A percentile compares a stretch with the other conserved stretches of the same genome.
phyloP scores from a whole-genome alignment of 2,113 vertebrate genomes.

The Triplophysa tibetana region DNA sequence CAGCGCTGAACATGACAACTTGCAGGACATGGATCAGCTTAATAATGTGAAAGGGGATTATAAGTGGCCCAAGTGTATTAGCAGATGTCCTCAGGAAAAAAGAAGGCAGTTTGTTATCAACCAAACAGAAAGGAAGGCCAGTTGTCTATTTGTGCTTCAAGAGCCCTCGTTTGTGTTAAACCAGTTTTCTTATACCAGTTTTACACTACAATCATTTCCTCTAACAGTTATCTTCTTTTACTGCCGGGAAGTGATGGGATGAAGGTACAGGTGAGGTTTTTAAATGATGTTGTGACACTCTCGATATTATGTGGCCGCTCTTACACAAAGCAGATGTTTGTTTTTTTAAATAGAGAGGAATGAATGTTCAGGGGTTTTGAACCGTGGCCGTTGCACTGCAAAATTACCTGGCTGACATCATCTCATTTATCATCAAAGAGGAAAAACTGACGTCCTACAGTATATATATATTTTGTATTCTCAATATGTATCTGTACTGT shows the following conservation, averaged over 20 bases:
- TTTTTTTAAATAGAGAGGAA: constrained; percentile 34
- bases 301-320: constrained; percentile 43
- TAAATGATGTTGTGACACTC: constrained; percentile 19
- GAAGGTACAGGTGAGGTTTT: constrained; percentile 12
- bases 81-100: constrained; percentile 67
- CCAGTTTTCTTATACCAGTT: constrained; percentile 40
- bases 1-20: constrained; percentile 68
- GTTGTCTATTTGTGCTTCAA: constrained; percentile 53
- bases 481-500: no score
- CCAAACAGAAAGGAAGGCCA: constrained; percentile 60
- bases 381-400: constrained; percentile 45
- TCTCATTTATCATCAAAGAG: constrained; percentile 51
- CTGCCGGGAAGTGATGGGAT: constrained; percentile 17
- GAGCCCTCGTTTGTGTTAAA: constrained; percentile 42
- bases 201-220: constrained; percentile 38
- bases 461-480: no score
- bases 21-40: constrained; percentile 69
- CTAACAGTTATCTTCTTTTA: constrained; percentile 17
- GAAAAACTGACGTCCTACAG: neutral
- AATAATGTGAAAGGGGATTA: constrained; percentile 76
- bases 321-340: constrained; percentile 22
- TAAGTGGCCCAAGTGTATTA: constrained; percentile 61
- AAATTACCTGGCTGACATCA: constrained; percentile 38
- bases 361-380: constrained; percentile 42
- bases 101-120: constrained; percentile 64